These are phyloP conservation scores for Lasioglossum vierecki DNA, from an alignment of 2,888 invertebrate species.

Conservation along the genomic window DNA sequence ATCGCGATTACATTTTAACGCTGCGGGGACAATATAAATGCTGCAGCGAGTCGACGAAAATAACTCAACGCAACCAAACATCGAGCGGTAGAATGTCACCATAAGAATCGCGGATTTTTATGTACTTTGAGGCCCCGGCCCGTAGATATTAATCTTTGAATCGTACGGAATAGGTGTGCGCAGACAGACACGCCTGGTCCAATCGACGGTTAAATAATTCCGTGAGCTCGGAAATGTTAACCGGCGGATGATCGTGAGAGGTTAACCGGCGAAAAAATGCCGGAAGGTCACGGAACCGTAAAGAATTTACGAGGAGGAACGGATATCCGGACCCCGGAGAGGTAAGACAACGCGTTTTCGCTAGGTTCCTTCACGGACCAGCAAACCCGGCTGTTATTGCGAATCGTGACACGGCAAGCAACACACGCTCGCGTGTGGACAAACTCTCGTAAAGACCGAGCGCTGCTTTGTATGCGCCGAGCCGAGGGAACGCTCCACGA, in stretches of 20 bases:
- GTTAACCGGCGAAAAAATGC: background rate
- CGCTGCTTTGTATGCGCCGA: slow-evolving; percentile 29
- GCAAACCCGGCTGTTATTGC: slow-evolving; percentile 43
- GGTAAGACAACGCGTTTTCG: slow-evolving; percentile 17
- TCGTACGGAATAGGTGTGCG: background rate
- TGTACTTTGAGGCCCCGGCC: background rate
- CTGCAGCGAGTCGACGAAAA: too few relatives aligned
- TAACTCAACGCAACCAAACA: background rate
- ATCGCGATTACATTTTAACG: background rate
- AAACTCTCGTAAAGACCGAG: slow-evolving; percentile 27
- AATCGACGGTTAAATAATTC: background rate
- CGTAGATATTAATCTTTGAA: background rate
- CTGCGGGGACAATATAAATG: background rate
- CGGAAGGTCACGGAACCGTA: slow-evolving; percentile 61
- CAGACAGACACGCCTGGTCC: background rate
- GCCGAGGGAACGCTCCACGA: background rate
- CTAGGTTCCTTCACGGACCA: slow-evolving; percentile 42
- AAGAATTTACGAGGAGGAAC: slow-evolving; percentile 74
- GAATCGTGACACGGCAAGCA: slow-evolving; percentile 41
- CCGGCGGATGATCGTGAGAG: background rate
- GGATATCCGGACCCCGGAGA: slow-evolving; percentile 17
- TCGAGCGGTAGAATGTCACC: background rate
- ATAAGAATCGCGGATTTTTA: background rate
- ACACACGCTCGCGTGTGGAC: slow-evolving; percentile 10
- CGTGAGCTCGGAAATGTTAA: background rate